Evolutionary conservation across 2,113 vertebrate genomes (phyloP).

Genomic region (Sterrhoptilus dennistouni): DNA sequence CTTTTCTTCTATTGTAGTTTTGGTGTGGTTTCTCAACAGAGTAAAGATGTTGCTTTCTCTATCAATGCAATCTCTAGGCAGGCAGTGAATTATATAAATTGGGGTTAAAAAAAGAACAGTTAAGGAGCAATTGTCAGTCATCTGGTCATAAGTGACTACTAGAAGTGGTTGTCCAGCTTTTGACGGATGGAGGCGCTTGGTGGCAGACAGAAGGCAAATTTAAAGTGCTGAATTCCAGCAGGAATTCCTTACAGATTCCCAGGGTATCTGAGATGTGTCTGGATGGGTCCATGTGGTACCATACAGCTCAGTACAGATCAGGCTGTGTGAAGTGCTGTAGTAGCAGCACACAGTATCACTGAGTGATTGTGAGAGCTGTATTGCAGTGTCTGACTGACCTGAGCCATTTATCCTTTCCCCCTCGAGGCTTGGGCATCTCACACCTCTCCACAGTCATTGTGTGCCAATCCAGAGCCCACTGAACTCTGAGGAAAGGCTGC

Average conservation of each 20-base stretch:
- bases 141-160: background rate
- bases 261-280: background rate
- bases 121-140: background rate
- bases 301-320: background rate
- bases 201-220: background rate
- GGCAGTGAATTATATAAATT: background rate
- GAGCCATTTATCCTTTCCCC: background rate
- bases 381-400: background rate
- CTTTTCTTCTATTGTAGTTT: background rate
- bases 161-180: background rate
- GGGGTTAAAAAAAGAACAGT: background rate
- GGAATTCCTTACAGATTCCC: background rate
- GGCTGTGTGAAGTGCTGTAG: background rate
- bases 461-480: background rate
- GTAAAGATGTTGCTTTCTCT: background rate
- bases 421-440: background rate
- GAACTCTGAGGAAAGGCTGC: background rate
- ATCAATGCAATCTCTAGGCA: background rate
- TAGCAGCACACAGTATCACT: fast-evolving
- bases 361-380: fast-evolving
- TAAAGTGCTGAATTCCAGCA: background rate
- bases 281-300: fast-evolving
- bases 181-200: background rate
- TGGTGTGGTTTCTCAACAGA: background rate
- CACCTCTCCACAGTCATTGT: fast-evolving